phyloP scores from a whole-genome alignment of 2,113 vertebrate genomes.

The Mola mola region DNA sequence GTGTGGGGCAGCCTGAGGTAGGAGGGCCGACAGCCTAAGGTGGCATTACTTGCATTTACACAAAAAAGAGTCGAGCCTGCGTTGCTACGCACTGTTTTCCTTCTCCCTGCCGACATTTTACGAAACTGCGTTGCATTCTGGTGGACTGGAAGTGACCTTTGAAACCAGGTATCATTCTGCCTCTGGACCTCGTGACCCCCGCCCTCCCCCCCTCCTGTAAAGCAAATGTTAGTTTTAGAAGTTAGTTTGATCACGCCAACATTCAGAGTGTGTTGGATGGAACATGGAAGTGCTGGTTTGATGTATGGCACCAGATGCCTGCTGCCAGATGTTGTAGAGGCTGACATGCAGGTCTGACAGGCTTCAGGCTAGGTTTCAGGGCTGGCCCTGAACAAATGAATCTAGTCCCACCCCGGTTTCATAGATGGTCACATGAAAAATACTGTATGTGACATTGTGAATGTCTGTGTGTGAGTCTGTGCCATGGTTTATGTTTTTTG shows the following conservation, averaged over 20 bases:
- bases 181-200: constrained; percentile 18
- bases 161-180: constrained; percentile 37
- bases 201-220: constrained; percentile 28
- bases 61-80: constrained; percentile 8
- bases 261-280: constrained; percentile 58
- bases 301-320: constrained; percentile 83
- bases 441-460: constrained; percentile 29
- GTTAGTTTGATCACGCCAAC: constrained; percentile 70
- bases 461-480: constrained; percentile 19
- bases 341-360: constrained; percentile 73
- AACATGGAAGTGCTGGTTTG: constrained; percentile 69
- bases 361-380: constrained; percentile 67
- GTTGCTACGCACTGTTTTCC: no score
- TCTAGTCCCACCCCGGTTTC: constrained; percentile 64
- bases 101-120: background rate
- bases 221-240: constrained; percentile 80
- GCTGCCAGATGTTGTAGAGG: constrained; percentile 79
- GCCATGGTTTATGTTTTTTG: background rate
- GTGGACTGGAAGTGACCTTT: constrained; percentile 51
- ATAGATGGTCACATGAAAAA: constrained; percentile 69
- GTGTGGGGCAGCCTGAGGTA: constrained; percentile 56
- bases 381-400: constrained; percentile 77
- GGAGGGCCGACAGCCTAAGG: constrained; percentile 12
- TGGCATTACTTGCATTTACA: no score
- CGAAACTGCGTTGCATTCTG: background rate